phyloP scores from a whole-genome alignment of 2,888 invertebrate genomes.

The Fabriciana adippe region DNA sequence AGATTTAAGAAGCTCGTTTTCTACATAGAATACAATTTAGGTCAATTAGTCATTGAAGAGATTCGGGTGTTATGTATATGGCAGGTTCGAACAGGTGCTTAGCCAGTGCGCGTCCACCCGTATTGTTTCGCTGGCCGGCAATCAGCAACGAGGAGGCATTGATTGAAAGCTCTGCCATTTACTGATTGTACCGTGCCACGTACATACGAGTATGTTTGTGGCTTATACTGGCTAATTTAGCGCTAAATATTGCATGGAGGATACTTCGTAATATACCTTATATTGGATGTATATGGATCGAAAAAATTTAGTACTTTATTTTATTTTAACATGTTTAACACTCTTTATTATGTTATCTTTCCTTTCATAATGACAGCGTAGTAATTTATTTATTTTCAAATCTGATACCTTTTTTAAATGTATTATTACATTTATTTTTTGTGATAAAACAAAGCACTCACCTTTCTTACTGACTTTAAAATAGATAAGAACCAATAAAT shows the following conservation, averaged over 20 bases:
- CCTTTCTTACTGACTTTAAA: too few relatives aligned
- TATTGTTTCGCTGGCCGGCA: slow-evolving; percentile 34
- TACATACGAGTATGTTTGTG: slow-evolving; percentile 1
- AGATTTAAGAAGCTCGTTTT: neutral
- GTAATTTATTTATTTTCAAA: too few relatives aligned
- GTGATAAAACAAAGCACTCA: too few relatives aligned
- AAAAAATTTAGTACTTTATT: neutral
- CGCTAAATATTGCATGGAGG: neutral
- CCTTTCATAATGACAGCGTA: too few relatives aligned
- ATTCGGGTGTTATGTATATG: slow-evolving; percentile 33
- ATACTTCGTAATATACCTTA: neutral
- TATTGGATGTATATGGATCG: neutral
- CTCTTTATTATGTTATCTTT: too few relatives aligned
- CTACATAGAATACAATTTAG: neutral
- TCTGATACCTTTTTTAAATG: too few relatives aligned
- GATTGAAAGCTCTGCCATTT: slow-evolving; percentile 26
- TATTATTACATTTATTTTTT: too few relatives aligned
- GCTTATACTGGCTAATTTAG: neutral
- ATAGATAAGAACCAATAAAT: too few relatives aligned
- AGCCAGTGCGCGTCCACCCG: slow-evolving; percentile 28
- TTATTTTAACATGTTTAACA: too few relatives aligned
- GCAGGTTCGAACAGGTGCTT: slow-evolving; percentile 40
- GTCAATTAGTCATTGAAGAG: slow-evolving; percentile 38
- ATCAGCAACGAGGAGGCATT: slow-evolving; percentile 19
- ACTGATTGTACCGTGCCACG: slow-evolving; percentile 21